Evolutionary conservation across 2,888 invertebrate genomes (phyloP), one percentile per base, ranked within the genome.

Genomic region (Ctena decussata): DNA sequence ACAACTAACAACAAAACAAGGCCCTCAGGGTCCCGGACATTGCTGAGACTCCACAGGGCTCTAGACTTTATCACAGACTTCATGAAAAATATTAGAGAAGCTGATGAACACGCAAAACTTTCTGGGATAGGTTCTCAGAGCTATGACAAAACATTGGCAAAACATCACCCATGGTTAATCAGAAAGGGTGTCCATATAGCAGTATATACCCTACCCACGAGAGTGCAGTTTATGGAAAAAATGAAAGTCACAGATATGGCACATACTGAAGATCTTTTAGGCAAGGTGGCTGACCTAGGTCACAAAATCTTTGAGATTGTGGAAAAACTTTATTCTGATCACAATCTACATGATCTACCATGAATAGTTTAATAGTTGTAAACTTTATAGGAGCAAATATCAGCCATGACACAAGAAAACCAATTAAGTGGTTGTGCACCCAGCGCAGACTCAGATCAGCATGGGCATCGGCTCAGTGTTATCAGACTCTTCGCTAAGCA

Each of bases 51-150:
- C 77, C 99, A 99, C 95, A 97, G 99, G 95, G 99, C 99, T 12
- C 96, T 99, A 94, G 98, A 98, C 96, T 99, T 99, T 96, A 98
- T 99, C 85, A 97, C 97, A 87, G 96, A 97, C 89, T 99, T 99
- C 95, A 96, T 99, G 89, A 97, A 97, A 87, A 97, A 97, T 87
- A 95, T 98, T n/a, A 85, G 87, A 24, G 84, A 83, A 96, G 93
- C 93, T n/a, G 89, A 90, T 5, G 91, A 89, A 18, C 89, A 92
- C 95, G 96, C 80, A 21, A 94, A 93, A 69, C 78, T 94, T 80
- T 90, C 92, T 8, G 79, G 74, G 6, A 97, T 97, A 21, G 98
- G 98, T 93, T 97, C 98, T 93, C 96, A 97, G 75, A 97, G 98
- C 0, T 99, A 99, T 95, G 97, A 97, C 88, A 97, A 97, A 87